phyloP scores from a whole-genome alignment of 2,888 invertebrate species.

The Andrena dorsata region DNA sequence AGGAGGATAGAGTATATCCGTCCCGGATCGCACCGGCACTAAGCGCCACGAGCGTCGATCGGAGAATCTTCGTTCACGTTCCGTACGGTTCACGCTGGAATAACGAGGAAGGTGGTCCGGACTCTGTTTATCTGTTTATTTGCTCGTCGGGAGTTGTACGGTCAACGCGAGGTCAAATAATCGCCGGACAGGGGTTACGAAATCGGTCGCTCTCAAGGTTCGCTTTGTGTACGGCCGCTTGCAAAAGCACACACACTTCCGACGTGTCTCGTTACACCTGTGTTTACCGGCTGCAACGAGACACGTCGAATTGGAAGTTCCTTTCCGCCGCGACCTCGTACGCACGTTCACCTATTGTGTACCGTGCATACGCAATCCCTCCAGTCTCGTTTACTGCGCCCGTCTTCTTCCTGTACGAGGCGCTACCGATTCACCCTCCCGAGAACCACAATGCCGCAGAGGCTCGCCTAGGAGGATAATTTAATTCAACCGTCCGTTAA shows the following conservation, averaged over 20 bases:
- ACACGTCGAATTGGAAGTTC: slow-evolving; percentile 69
- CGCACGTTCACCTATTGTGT: slow-evolving; percentile 72
- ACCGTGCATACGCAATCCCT: slow-evolving; percentile 58
- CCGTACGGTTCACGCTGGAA: too few relatives aligned
- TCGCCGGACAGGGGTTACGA: slow-evolving; percentile 52
- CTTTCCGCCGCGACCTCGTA: slow-evolving; percentile 71
- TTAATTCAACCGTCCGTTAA: too few relatives aligned
- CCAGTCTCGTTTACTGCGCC: slow-evolving; percentile 58
- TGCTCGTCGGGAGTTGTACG: neutral
- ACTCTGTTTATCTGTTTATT: too few relatives aligned
- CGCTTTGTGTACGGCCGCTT: slow-evolving; percentile 51
- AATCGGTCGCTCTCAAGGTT: slow-evolving; percentile 63
- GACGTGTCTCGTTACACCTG: slow-evolving; percentile 67
- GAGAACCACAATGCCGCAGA: slow-evolving; percentile 51
- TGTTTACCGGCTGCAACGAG: slow-evolving; percentile 67
- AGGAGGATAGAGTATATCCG: too few relatives aligned
- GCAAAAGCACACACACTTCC: slow-evolving; percentile 61
- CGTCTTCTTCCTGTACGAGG: slow-evolving; percentile 18
- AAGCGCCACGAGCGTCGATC: too few relatives aligned
- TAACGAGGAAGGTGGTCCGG: too few relatives aligned
- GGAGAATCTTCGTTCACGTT: too few relatives aligned
- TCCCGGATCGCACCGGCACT: too few relatives aligned
- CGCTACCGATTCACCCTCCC: slow-evolving; percentile 35
- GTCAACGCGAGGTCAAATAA: slow-evolving; percentile 19
- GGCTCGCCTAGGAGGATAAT: neutral